Evolutionary conservation across 2,888 invertebrate species (phyloP), one percentile per base, ranked within the genome.

Genomic region (Lochmaea crataegi): DNA sequence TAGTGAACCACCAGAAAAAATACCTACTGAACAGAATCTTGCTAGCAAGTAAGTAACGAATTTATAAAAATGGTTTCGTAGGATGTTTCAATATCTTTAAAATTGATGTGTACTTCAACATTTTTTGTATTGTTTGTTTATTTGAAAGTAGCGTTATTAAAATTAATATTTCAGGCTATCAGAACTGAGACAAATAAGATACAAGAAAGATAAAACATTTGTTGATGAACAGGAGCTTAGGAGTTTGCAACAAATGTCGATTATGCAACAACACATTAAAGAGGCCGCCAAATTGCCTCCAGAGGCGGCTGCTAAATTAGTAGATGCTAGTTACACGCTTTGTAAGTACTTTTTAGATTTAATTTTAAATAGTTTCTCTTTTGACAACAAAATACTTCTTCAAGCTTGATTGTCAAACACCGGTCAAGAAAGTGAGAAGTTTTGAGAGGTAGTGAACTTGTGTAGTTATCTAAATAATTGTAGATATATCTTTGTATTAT

Each of bases 191-290:
- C 90, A 89, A 71, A 91, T 94, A 76, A 91, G 90, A 77, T 94
- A 95, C 85, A 90, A 91, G 79, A 92, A 92, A 82, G 95, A 95
- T 86, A 93, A 94, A 80, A 89, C 90, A 64, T 86, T 95, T 78
- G 90, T 92, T 64, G 92, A 94, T 75, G 94, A 95, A 79, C 92
- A 94, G 82, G 93, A 94, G 79, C 89, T 91, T 80, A 89, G 94
- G 38, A 91, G 94, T 77, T 85, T 87, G 75, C 90, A 94, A 73
- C 94, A 94, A 86, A 90, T 94, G 90, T 90, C 93, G 45, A 89
- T 94, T 76, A 87, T 94, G 84, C 92, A 93, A 79, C 86, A 89
- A 42, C 89, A 89, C 82, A 90, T 92, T 72, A 94, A 94, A 84
- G 92, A 93, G 75, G 91, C 93, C 70, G 86, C 87, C 63, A 91